Conservation (phyloP, 2,113 vertebrate genomes). For the Globicephala melas region DNA sequence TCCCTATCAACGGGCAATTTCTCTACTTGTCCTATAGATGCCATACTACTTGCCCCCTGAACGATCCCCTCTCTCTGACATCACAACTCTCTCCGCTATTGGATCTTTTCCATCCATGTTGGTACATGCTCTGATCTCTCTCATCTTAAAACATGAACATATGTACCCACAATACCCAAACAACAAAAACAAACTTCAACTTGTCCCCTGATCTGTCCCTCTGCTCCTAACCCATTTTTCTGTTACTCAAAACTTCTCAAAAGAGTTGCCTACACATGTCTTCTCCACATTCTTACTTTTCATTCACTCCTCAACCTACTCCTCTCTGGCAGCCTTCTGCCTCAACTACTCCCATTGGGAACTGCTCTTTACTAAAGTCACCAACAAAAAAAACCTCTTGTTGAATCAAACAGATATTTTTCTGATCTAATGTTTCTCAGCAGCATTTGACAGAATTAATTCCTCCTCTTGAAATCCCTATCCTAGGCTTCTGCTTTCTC, state of each 20-base stretch:
- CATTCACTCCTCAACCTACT: background rate
- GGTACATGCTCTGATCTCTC: background rate
- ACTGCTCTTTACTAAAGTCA: background rate
- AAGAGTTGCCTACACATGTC: background rate
- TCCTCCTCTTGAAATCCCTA: background rate
- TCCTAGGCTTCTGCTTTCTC: background rate
- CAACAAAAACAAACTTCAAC: background rate
- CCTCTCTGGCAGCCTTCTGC: background rate
- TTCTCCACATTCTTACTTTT: background rate
- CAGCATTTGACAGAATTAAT: background rate
- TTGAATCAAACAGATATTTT: background rate
- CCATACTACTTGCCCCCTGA: background rate
- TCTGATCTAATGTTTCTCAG: background rate
- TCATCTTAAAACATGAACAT: background rate
- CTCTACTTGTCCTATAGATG: background rate
- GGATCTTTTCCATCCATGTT: background rate
- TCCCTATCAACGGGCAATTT: background rate
- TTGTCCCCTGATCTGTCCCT: background rate
- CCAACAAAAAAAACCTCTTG: background rate
- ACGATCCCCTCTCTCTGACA: background rate
- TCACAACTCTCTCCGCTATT: background rate
- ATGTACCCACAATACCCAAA: background rate
- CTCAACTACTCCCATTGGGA: background rate
- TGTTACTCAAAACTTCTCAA: background rate
- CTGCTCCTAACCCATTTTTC: background rate